A percentile compares a stretch with the other conserved stretches of the same genome.
Conservation (phyloP, 2,113 vertebrate species). For the Probosciger aterrimus region DNA sequence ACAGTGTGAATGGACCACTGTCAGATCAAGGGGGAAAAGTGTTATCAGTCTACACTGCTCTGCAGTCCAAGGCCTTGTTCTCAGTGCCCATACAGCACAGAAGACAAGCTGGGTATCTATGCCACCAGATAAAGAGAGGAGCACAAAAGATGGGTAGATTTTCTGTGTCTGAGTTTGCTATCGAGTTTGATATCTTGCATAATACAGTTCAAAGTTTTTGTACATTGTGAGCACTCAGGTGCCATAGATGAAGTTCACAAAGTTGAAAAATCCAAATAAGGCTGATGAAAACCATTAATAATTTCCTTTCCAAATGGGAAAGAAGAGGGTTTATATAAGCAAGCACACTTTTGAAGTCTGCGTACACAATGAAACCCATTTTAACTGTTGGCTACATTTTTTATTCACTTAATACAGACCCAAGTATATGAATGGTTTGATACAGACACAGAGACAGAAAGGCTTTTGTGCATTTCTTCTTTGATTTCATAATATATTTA, state of each 20-base stretch:
- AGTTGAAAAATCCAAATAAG: neutral
- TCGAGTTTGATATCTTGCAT: neutral
- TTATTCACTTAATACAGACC: neutral
- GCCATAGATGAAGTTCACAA: neutral
- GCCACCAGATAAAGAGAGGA: neutral
- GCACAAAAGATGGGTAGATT: neutral
- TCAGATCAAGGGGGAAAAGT: neutral
- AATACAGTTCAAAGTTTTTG: neutral
- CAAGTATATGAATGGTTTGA: neutral
- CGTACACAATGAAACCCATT: neutral
- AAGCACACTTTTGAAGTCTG: neutral
- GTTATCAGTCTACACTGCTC: neutral
- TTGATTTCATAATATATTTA: neutral
- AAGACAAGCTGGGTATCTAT: neutral
- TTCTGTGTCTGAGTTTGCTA: neutral
- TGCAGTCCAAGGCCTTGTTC: neutral
- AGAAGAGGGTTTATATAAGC: neutral
- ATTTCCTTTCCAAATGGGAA: neutral
- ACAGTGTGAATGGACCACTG: neutral
- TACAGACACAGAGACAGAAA: neutral
- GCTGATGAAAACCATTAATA: neutral
- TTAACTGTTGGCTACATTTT: neutral
- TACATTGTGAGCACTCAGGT: neutral
- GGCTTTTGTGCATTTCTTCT: neutral
- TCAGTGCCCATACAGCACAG: neutral